These are phyloP conservation scores for Papio anubis DNA, from an alignment of 2,113 vertebrate genomes.

Conservation along the genomic window DNA sequence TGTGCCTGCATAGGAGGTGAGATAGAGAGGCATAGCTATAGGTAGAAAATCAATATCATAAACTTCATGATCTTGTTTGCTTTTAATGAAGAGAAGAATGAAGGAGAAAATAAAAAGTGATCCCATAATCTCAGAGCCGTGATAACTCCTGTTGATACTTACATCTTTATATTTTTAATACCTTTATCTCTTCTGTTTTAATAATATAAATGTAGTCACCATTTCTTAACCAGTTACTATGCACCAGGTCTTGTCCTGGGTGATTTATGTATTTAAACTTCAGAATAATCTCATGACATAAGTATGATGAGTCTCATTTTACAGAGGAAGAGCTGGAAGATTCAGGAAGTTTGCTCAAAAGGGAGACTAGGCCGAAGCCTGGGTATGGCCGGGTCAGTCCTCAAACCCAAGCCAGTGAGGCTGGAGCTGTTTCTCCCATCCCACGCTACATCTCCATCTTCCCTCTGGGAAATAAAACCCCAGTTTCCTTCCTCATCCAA, in stretches of 20 bases:
- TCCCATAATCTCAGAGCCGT: background rate
- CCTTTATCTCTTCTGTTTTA: constrained; percentile 2
- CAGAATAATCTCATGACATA: background rate
- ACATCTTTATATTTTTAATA: background rate
- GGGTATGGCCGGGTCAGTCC: background rate
- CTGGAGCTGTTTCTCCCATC: background rate
- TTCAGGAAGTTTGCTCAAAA: constrained; percentile 32
- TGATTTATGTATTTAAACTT: constrained; percentile 5
- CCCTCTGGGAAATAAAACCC: background rate
- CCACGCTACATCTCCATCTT: background rate
- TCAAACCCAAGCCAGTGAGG: background rate
- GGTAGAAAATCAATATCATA: background rate
- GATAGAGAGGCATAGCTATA: background rate
- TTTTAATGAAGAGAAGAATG: constrained; percentile 34
- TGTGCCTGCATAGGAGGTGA: background rate
- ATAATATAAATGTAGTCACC: background rate
- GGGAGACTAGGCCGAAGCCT: background rate
- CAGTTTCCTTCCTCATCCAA: background rate
- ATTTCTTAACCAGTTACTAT: constrained; percentile 4
- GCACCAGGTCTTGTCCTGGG: background rate
- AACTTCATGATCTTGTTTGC: background rate
- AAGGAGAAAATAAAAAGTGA: background rate
- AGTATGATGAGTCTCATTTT: background rate
- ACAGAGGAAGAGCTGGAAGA: background rate
- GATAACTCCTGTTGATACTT: background rate